Evolutionary conservation across 2,113 vertebrate species (phyloP).

Genomic region (Chionis minor): DNA sequence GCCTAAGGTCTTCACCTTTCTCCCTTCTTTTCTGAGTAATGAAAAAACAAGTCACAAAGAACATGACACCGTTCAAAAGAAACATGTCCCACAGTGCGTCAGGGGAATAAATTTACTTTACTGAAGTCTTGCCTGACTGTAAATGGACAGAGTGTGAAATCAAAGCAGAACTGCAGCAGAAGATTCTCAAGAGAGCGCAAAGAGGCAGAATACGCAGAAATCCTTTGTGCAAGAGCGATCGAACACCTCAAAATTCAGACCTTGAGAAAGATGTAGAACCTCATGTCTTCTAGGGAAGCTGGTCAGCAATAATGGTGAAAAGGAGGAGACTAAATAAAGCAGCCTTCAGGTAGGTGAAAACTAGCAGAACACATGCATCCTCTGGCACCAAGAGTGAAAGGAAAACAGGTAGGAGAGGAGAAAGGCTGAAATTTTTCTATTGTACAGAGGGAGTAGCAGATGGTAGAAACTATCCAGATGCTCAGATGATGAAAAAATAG

Average conservation of each 20-base stretch:
- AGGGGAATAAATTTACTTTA: slow-evolving; percentile 31
- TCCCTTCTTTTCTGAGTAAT: background rate
- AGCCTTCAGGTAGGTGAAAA: background rate
- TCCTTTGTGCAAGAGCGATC: background rate
- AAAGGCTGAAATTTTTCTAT: background rate
- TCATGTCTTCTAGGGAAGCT: background rate
- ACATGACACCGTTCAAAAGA: slow-evolving; percentile 34
- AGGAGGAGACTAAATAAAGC: background rate
- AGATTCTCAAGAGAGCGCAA: background rate
- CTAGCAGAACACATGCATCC: background rate
- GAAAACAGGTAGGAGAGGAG: background rate
- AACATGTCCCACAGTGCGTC: background rate
- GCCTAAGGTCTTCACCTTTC: slow-evolving; percentile 48
- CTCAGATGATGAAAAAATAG: background rate
- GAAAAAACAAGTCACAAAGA: slow-evolving; percentile 17
- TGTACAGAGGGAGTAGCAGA: slow-evolving; percentile 32
- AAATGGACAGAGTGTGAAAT: slow-evolving; percentile 68
- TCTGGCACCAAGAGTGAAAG: background rate
- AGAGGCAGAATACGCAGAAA: background rate
- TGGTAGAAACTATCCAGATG: slow-evolving; percentile 1
- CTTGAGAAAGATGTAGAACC: background rate
- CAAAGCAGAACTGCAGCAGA: slow-evolving; percentile 49
- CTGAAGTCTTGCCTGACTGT: slow-evolving; percentile 15
- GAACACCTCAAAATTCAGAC: background rate
- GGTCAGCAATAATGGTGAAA: background rate